These are phyloP conservation scores for Mya arenaria DNA, from an alignment of 1,140 invertebrate species.

Conservation along the genomic window DNA sequence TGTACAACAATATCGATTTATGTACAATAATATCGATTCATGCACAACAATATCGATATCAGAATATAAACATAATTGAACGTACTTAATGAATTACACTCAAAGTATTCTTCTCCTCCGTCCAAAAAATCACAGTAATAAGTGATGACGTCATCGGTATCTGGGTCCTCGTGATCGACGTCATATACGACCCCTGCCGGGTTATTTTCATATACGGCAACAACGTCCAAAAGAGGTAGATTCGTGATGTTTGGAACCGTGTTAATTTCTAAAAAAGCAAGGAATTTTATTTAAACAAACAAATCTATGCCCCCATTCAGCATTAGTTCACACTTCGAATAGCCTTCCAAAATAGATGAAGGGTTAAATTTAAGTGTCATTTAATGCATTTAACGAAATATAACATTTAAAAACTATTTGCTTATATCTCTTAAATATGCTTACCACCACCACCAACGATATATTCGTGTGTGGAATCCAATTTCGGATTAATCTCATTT, in stretches of 20 bases:
- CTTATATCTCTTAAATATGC: too few species aligned
- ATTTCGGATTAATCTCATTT: too few species aligned
- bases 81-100: conserved; percentile 31
- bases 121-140: conserved; percentile 16
- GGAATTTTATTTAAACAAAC: not conserved
- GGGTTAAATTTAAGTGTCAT: too few species aligned
- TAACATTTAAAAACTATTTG: too few species aligned
- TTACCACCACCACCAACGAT: too few species aligned
- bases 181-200: conserved; percentile 13
- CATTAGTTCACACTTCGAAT: not conserved
- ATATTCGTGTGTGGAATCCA: too few species aligned
- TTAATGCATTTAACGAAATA: too few species aligned
- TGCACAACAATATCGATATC: too few species aligned
- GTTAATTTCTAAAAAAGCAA: conserved; percentile 30
- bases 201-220: conserved; percentile 30
- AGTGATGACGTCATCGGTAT: conserved; percentile 14
- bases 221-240: conserved; percentile 14
- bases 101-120: conserved; percentile 36
- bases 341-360: not conserved
- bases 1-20: too few species aligned
- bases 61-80: too few species aligned
- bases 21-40: too few species aligned
- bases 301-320: not conserved
- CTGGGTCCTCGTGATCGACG: conserved; percentile 7
- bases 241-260: conserved; percentile 25